Evolutionary conservation across 1,140 invertebrate genomes (phyloP), one percentile per base, ranked within the genome.

Genomic region (Halyomorpha halys): DNA sequence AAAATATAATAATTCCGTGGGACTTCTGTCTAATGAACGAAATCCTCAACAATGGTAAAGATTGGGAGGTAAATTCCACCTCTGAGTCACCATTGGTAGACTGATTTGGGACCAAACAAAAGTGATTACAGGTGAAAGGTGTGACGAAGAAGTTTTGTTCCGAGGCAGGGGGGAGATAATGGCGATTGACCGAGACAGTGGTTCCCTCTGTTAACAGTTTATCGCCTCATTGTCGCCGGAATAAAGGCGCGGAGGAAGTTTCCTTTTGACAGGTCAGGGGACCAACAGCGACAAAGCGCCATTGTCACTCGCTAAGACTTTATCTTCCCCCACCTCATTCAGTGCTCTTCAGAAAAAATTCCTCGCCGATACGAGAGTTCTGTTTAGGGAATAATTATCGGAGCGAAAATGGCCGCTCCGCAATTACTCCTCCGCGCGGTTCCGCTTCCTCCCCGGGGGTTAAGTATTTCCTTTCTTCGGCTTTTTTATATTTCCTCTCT

Each of bases 381-480:
- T 66, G 27, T 51, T 67, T 63, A 44, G 56, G 64, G 18, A 61
- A 61, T 61, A 61, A 61, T 61, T 61, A 61, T 61, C 60, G 60
- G 27, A 27, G 4, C 34, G 21, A 56, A 56, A 56, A 56, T 56
- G 53, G 53, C 53, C 23, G 53, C 19, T 16, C 19, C 53, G 53
- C 18, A 56, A 56, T 56, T 56, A 56, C 53, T 39, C 34, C 53
- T 19, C 23, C 23, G 23, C 30, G 25, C 39, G 25, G 23, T 59
- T 59, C 54, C 54, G 21, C 30, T 60, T 60, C 59, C 59, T 18
- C 27, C 16, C 25, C 30, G 30, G 5, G 34, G 53, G 30, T 60
- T 60, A 60, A 60, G 59, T 60, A 60, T 60, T 44, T 44, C 59
- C 59, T 60, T 39, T 44, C 59, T 60, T 60, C 14, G 59, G 59